Evolutionary conservation across 2,113 vertebrate species (phyloP).

Genomic region (Prionailurus viverrinus): DNA sequence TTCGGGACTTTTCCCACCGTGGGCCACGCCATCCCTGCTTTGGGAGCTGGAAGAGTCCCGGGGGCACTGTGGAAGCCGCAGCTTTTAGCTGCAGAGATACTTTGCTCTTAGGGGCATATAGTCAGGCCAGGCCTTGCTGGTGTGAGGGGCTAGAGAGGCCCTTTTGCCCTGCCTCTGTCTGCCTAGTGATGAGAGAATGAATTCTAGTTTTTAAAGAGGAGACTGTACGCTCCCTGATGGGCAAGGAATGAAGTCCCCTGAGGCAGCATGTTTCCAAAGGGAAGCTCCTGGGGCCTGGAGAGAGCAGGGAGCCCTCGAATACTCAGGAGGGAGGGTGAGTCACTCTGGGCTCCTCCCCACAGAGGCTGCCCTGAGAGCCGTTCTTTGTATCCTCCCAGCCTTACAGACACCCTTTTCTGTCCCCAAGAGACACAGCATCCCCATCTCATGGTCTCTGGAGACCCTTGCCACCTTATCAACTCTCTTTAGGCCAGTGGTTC

Average conservation of each 20-base stretch:
- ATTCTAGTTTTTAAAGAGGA: not conserved
- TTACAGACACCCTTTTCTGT: not conserved
- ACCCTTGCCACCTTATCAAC: fast-evolving
- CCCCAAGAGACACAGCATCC: not conserved
- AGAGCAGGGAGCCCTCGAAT: not conserved
- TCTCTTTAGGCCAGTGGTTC: not conserved
- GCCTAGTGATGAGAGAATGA: not conserved
- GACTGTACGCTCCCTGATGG: not conserved
- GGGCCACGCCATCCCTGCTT: not conserved
- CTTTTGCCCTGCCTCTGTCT: not conserved
- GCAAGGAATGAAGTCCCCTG: not conserved
- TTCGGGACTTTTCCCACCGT: fast-evolving
- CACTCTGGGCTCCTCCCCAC: not conserved
- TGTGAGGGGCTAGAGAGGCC: not conserved
- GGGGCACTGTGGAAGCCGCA: fast-evolving
- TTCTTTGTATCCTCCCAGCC: not conserved
- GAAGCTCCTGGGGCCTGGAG: not conserved
- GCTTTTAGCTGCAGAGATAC: not conserved
- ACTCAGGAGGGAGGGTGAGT: not conserved
- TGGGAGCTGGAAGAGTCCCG: not conserved
- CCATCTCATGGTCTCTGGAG: not conserved
- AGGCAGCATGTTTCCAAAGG: not conserved
- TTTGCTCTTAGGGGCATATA: not conserved
- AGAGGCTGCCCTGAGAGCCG: not conserved
- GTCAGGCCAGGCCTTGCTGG: not conserved